A percentile compares a stretch with the other conserved stretches of the same genome.
Conservation (phyloP, 30 jellyfish, hydroid and myxozoan species). For the Hydractinia symbiolongicarpus region DNA sequence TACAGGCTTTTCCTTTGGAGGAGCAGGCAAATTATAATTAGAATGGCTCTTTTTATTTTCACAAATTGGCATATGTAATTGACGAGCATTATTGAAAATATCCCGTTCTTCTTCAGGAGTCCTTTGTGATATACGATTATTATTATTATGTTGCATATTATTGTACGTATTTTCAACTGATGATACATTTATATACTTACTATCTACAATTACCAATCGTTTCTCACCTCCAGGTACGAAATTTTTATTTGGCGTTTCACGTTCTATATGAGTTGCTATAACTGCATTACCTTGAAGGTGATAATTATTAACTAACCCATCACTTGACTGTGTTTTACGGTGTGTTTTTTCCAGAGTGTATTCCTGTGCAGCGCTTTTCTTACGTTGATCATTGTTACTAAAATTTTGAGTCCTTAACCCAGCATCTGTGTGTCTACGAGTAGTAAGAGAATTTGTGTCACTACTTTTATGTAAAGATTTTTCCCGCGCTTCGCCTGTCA, state of each 20-base stretch:
- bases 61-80: neutral
- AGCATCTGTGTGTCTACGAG: constrained; percentile 10
- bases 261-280: neutral
- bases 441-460: neutral
- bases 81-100: constrained; percentile 4
- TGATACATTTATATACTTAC: constrained; percentile 21
- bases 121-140: neutral
- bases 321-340: neutral
- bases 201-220: constrained; percentile 28
- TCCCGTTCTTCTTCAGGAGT: neutral
- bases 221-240: constrained; percentile 15
- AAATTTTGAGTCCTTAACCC: constrained; percentile 1
- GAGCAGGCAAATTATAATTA: too few species aligned
- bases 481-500: constrained; percentile 25
- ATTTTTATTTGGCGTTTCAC: neutral
- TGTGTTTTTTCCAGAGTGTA: neutral
- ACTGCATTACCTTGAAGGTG: neutral
- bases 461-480: neutral
- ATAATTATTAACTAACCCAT: constrained; percentile 3
- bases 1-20: too few species aligned
- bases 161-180: constrained; percentile 15
- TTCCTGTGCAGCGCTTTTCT: neutral
- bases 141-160: neutral
- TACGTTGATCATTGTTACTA: neutral
- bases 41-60: neutral